Percentiles rank a stretch among this genome's conserved stretches.
Evolutionary conservation across 1,140 invertebrate genomes (phyloP).

Genomic region (Augochlora pura): DNA sequence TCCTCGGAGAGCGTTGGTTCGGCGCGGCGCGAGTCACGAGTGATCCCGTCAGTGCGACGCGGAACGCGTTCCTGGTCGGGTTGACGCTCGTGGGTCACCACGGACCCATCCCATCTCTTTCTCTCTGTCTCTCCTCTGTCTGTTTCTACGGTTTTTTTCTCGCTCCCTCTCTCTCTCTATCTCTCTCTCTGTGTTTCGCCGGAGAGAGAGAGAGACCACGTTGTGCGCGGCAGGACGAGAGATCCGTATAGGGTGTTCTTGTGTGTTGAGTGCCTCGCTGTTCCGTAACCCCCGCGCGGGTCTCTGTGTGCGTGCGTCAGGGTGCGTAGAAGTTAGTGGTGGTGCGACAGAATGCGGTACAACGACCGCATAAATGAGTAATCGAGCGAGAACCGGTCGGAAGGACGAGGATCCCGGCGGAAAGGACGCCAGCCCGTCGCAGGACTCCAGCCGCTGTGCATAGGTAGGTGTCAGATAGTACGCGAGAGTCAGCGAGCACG

Average conservation of each 20-base stretch:
- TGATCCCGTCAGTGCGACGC: conserved; percentile 53
- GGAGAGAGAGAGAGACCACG: background rate
- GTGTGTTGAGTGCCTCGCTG: background rate
- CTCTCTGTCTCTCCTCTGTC: background rate
- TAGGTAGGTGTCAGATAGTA: conserved; percentile 50
- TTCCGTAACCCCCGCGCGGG: too few relatives aligned
- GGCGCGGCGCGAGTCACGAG: conserved; percentile 46
- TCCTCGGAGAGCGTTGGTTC: conserved; percentile 59
- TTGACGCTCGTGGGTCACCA: background rate
- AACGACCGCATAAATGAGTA: conserved; percentile 43
- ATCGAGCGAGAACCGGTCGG: conserved; percentile 43
- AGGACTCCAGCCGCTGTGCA: conserved; percentile 43
- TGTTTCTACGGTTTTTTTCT: too few relatives aligned
- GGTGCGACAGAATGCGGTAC: conserved; percentile 36
- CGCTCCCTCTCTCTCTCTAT: conserved; percentile 3
- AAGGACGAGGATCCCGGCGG: conserved; percentile 40
- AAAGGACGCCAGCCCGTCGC: conserved; percentile 41
- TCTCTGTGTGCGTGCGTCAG: background rate
- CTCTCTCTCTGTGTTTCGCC: background rate
- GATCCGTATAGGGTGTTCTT: conserved; percentile 9
- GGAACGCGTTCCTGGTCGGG: conserved; percentile 41
- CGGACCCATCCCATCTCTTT: background rate
- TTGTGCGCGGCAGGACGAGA: background rate
- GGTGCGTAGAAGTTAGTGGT: background rate
- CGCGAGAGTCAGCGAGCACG: conserved; percentile 36